Conservation (phyloP, 2,888 invertebrate genomes). For the Lydus trimaculatus region DNA sequence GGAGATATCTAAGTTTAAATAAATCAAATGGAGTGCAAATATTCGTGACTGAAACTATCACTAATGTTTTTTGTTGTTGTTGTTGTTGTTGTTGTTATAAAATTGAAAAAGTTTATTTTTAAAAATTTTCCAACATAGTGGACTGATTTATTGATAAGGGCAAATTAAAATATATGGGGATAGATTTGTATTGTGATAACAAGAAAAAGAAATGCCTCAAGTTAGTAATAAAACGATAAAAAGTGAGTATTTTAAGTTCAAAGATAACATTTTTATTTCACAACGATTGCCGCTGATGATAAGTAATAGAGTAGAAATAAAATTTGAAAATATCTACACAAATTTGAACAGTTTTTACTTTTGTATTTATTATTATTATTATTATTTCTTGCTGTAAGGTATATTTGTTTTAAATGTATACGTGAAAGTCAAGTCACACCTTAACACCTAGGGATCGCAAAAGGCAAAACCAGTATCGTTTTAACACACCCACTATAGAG, state of each 20-base stretch:
- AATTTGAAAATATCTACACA: no score
- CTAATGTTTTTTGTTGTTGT: slow-evolving; percentile 23
- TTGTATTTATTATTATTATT: not conserved
- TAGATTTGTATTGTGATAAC: not conserved
- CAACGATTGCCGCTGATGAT: slow-evolving; percentile 17
- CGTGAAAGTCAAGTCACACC: slow-evolving; percentile 45
- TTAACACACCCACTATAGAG: slow-evolving; percentile 38
- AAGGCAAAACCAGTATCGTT: slow-evolving; percentile 39
- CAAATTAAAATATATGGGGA: slow-evolving; percentile 18
- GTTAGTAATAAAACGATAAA: slow-evolving; percentile 16
- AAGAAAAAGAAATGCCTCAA: slow-evolving; percentile 1
- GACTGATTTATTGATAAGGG: slow-evolving; percentile 15
- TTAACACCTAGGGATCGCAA: slow-evolving; percentile 43
- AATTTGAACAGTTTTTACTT: slow-evolving; percentile 8
- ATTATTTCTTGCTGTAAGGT: not conserved
- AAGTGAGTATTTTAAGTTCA: slow-evolving; percentile 15
- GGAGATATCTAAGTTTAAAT: slow-evolving; percentile 31
- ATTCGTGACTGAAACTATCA: slow-evolving; percentile 37
- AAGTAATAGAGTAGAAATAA: slow-evolving; percentile 13
- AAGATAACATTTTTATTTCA: slow-evolving; percentile 18
- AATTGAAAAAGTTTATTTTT: slow-evolving; percentile 15
- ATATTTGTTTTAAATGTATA: slow-evolving; percentile 36
- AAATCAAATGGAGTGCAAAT: slow-evolving; percentile 36
- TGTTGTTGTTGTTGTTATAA: no score
- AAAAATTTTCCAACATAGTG: not conserved